phyloP scores from a whole-genome alignment of 2,888 invertebrate genomes.

The Eristalinus sepulchralis region DNA sequence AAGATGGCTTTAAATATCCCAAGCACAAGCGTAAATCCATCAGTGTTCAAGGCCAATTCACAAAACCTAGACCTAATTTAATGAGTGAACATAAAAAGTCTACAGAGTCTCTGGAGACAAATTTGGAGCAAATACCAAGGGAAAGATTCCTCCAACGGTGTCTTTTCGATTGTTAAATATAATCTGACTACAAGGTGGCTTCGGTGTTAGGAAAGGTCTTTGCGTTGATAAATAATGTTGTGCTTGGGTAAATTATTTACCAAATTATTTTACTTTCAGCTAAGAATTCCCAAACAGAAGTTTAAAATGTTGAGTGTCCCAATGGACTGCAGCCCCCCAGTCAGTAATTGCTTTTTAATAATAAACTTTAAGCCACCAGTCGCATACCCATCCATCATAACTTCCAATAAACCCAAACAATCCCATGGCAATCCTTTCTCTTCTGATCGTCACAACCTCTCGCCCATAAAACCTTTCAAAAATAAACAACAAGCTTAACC shows the following conservation, averaged over 20 bases:
- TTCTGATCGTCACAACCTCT: neutral
- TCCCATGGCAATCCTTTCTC: neutral
- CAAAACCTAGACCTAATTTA: neutral
- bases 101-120: neutral
- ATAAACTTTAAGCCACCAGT: neutral
- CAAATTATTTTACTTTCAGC: too few species aligned
- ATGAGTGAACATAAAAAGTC: neutral
- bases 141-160: neutral
- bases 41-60: neutral
- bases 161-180: neutral
- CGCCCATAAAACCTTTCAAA: neutral
- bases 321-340: too few species aligned
- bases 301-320: too few species aligned
- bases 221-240: neutral
- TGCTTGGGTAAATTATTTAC: too few species aligned
- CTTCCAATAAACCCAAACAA: neutral
- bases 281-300: too few species aligned
- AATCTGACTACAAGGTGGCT: neutral
- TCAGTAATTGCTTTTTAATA: too few species aligned
- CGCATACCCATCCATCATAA: neutral
- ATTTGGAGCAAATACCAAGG: neutral
- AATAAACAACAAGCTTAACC: neutral
- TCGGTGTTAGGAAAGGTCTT: neutral
- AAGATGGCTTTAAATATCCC: too few species aligned
- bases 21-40: neutral